Evolutionary conservation across 1,140 invertebrate genomes (phyloP), one percentile per base, ranked within the genome.

Genomic region (Tribolium madens): DNA sequence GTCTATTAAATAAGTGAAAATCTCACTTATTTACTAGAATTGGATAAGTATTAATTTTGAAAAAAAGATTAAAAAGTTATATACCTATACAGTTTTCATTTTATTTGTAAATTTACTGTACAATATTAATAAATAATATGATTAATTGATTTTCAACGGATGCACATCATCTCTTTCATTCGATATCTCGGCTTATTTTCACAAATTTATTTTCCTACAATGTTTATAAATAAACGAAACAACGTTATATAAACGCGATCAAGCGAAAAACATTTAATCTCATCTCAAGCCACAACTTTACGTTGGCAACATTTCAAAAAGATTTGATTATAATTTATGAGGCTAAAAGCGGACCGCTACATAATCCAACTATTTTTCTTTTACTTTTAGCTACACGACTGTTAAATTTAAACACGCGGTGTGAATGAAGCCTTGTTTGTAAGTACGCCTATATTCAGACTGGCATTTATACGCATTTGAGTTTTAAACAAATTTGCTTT

Each of bases 101-200:
- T 84, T 81, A 84, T 85, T 85, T 85, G 84, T 85, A 85, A 84
- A 85, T 84, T 84, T 81, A 81, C 80, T 84, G 84, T 85, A 85
- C 82, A 84, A 80, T 84, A 84, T 84, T 84, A 84, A 84, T 83
- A 83, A 84, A 84, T 80, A 81, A 77, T 57, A 72, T 78, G 68
- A 71, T 48, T 71, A 64, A 64, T 26, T 64, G 57, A 64, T 64
- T 64, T 64, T 64, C 57, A 31, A 64, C 57, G 14, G 12, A 31
- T 64, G 57, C 21, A 14, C 7, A 64, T 64, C 57, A 64, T 64
- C 17, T 57, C 10, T 18, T 2, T 15, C 14, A 13, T 52, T 52
- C 50, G n/a, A n/a, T n/a, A n/a, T n/a, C n/a, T n/a, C n/a, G 7
- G 13, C 7, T 57, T 57, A 21, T 52, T 52, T 52, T 47, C 15